Percentiles rank a stretch among this genome's conserved stretches.
Evolutionary conservation across 1,140 invertebrate genomes (phyloP).

Genomic region (Drosophila baimaii): DNA sequence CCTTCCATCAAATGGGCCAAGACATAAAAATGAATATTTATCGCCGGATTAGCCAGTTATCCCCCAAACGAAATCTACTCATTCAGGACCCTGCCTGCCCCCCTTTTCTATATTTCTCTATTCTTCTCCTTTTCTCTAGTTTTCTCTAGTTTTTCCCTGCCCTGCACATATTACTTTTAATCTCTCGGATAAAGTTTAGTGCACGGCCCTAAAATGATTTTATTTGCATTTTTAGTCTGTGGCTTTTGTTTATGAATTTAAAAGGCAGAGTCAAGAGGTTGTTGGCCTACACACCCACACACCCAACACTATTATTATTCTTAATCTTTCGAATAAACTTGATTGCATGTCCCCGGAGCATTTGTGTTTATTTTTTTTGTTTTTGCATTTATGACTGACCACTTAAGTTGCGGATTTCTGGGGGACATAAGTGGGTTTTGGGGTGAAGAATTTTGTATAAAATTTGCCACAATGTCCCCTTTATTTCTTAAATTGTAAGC

Average conservation of each 20-base stretch:
- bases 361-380: too few relatives aligned
- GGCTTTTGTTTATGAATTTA: slow-evolving; percentile 7
- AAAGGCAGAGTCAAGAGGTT: not conserved
- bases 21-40: slow-evolving; percentile 37
- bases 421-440: too few relatives aligned
- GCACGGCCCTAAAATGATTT: slow-evolving; percentile 16
- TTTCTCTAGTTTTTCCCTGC: not conserved
- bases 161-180: slow-evolving; percentile 8
- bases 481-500: not conserved
- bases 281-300: not conserved
- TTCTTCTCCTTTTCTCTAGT: not conserved
- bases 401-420: not conserved
- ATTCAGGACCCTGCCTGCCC: too few relatives aligned
- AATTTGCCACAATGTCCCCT: not conserved
- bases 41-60: slow-evolving; percentile 25
- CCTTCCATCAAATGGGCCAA: slow-evolving; percentile 14
- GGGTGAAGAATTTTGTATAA: too few relatives aligned
- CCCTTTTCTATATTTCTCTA: not conserved
- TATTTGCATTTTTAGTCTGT: slow-evolving; percentile 9
- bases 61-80: not conserved
- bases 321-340: slow-evolving; percentile 19
- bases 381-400: slow-evolving; percentile 20
- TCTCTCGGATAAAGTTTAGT: slow-evolving; percentile 12
- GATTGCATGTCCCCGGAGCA: slow-evolving; percentile 13
- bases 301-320: too few relatives aligned